A percentile compares a stretch with the other conserved stretches of the same genome.
Conservation (phyloP, 53 echinoderm and acorn worm species). For the Crossaster papposus region DNA sequence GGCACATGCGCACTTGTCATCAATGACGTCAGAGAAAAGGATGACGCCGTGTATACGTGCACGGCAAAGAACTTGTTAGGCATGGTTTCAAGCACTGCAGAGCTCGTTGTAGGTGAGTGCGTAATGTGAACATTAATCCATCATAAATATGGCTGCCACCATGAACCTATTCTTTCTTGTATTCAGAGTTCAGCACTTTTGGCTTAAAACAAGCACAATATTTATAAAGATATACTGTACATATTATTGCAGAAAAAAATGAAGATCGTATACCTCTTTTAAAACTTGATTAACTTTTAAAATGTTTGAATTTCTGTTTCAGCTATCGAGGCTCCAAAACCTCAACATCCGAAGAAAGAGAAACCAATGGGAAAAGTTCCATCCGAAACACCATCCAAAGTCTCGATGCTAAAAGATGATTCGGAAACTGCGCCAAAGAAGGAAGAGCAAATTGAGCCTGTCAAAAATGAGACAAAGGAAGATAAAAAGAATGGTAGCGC, state of each 20-base stretch:
- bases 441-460: background rate
- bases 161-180: too few relatives aligned
- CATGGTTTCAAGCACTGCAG: constrained; percentile 82
- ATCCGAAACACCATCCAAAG: constrained; percentile 16
- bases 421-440: background rate
- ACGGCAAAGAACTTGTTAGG: constrained; percentile 83
- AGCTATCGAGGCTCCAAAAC: constrained; percentile 18
- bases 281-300: background rate
- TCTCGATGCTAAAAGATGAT: background rate
- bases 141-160: background rate
- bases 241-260: too few relatives aligned
- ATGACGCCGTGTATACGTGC: constrained; percentile 93
- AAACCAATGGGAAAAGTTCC: background rate
- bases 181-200: too few relatives aligned
- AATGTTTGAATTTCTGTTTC: background rate
- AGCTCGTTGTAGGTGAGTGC: constrained; percentile 81
- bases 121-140: background rate
- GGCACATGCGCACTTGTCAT: constrained; percentile 76
- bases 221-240: too few relatives aligned
- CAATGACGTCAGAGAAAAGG: constrained; percentile 80
- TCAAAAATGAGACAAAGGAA: background rate
- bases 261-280: too few relatives aligned
- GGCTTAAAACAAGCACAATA: too few relatives aligned
- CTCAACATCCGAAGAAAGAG: constrained; percentile 11
- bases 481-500: background rate